phyloP scores from a whole-genome alignment of 2,888 invertebrate species.

The Sinelater perroti region DNA sequence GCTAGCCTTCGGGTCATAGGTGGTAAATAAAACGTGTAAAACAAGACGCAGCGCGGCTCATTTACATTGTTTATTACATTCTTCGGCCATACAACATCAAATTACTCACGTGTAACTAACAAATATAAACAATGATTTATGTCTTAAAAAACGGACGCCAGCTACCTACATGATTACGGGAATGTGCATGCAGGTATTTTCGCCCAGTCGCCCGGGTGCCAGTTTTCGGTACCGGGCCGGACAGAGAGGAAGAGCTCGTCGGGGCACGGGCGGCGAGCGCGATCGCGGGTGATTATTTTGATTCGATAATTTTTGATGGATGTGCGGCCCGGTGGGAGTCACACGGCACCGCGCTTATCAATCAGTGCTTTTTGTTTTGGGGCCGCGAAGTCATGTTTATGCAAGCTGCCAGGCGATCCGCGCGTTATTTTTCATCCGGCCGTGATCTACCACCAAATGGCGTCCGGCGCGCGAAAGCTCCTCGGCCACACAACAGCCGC shows the following conservation, averaged over 20 bases:
- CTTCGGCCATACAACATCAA: conserved; percentile 25
- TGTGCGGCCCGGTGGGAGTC: conserved; percentile 36
- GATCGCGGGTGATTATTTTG: conserved; percentile 25
- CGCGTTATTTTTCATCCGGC: neutral
- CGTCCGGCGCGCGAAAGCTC: neutral
- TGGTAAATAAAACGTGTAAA: conserved; percentile 18
- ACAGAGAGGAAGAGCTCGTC: no score
- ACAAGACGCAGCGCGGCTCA: conserved; percentile 13
- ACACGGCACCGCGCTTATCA: conserved; percentile 39
- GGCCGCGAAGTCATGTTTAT: conserved; percentile 27
- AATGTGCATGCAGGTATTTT: conserved; percentile 24
- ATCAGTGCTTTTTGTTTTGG: conserved; percentile 38
- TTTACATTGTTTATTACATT: conserved; percentile 21
- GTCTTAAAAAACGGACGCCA: conserved; percentile 30
- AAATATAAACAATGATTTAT: conserved; percentile 36
- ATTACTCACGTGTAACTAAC: conserved; percentile 32
- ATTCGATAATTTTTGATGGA: conserved; percentile 43
- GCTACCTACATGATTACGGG: conserved; percentile 29
- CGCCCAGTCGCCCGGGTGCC: conserved; percentile 8
- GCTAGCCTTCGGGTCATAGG: no score
- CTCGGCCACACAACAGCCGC: no score
- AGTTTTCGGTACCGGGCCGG: conserved; percentile 9
- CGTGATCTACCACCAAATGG: neutral
- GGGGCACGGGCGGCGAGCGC: no score
- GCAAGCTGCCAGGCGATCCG: conserved; percentile 26